Base-by-base conservation (phyloP, 2,113 vertebrate genomes). In the Pituophis catenifer region DNA sequence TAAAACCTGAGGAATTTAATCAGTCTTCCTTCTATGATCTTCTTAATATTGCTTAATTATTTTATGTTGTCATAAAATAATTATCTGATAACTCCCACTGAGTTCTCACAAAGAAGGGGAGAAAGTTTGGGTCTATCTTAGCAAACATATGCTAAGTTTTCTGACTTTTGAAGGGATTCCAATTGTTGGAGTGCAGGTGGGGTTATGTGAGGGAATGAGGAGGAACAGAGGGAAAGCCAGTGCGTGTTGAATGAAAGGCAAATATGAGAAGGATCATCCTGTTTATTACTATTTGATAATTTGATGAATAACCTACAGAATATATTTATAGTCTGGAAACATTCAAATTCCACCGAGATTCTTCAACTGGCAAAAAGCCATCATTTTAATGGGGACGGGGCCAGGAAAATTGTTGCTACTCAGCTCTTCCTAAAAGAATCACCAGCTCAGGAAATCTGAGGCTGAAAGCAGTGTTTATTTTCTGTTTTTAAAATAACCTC, bases 401-500 rank as follows among this genome's bases (percentile, higher is more conserved):
- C 55, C 93, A 8, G 4, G 86, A 92, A 81, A 94, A 93, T 93
- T 33, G 0, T 94, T 53, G 19, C 48, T 93, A n/a, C 9, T 93
- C 91, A 48, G 94, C 65, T 87, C 17, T 95, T 95, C 87, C 65
- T 96, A 94, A 95, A 87, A 4, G 15, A 94, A 92, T 26, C 26
- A 5, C 88, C 93, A 24, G 62, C 5, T 70, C 93, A 85, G 50
- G 93, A 95, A 93, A 48, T 92, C 29, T 95, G 92, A 92, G 54
- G 89, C 93, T 92, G 93, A 90, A 94, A 90, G 3, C 17, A 23
- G 12, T 92, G 88, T 93, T 93, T 93, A 92, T 65, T 86, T 92
- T 94, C 55, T 91, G 2, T 89, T 92, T 92, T 91, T 94, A 92
- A 96, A 95, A 93, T 5, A 93, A 54, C 48, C 93, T 94, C 92